Evolutionary conservation across 2,113 vertebrate species (phyloP), one percentile per base, ranked within the genome.

Genomic region (Oenanthe melanoleuca): DNA sequence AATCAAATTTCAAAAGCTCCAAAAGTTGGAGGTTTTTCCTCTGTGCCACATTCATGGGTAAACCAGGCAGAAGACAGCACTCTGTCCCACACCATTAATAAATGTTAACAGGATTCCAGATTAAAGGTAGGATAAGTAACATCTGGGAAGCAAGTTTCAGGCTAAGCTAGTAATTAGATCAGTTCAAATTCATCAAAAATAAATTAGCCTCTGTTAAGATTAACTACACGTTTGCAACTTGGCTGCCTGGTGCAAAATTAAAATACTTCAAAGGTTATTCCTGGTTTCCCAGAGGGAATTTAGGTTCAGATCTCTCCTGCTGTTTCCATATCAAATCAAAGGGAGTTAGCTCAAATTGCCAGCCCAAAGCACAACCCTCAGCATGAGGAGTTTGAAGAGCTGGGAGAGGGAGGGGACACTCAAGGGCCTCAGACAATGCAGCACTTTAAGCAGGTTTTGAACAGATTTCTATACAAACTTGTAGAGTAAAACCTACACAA

Each of bases 201-300:
- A 88, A 59, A 93, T 69, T 53, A 72, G 45, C 31, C 57, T 61
- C 14, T 3, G 26, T 85, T 72, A 92, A 69, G 22, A 47, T 77
- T 91, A 96, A 97, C 80, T 93, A 89, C 70, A 72, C 59, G 42
- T 65, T 74, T 89, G 65, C 73, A 88, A 79, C 18, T 79, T 56
- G 47, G 47, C 42, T 83, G 91, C 24, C 59, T 69, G 42, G 21
- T 59, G 60, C 25, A 59, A 86, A 73, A 56, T 67, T 95, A 67
- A 91, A 93, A 86, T 66, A 79, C 49, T 83, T 90, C 7, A 44
- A 71, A 81, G 63, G 56, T 56, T 92, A 85, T 92, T 87, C 65
- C 71, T 45, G 37, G 71, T 65, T 74, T 82, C 45, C 78, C 83
- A 82, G 25, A 28, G 45, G 66, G 74, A 83, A 73, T 80, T 80